These are phyloP conservation scores for Thymelicus lineola DNA, from an alignment of 2,888 invertebrate species.

Conservation along the genomic window DNA sequence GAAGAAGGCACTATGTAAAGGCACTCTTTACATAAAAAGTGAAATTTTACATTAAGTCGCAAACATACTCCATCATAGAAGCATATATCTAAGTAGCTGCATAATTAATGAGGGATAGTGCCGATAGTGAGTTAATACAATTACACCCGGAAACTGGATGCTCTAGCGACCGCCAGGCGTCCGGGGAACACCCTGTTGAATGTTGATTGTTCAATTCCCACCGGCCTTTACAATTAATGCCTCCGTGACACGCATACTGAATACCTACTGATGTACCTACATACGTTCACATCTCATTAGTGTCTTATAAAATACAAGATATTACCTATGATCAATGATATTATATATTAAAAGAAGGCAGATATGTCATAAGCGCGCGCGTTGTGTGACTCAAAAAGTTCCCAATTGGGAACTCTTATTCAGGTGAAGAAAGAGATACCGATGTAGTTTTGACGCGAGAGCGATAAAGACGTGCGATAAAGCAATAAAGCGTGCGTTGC, in stretches of 20 bases:
- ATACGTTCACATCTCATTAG: not conserved
- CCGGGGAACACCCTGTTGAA: not conserved
- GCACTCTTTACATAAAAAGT: not conserved
- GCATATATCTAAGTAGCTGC: not conserved
- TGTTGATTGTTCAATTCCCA: slow-evolving; percentile 4
- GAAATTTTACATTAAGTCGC: not conserved
- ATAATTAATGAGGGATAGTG: not conserved
- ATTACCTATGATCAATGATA: no score
- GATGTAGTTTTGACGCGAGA: no score
- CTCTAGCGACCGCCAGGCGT: not conserved
- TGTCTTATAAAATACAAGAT: no score
- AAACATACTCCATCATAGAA: not conserved
- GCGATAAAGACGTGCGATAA: no score
- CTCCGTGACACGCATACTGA: not conserved
- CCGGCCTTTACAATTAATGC: not conserved
- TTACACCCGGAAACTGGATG: not conserved
- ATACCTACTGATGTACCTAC: not conserved
- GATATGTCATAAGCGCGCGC: no score
- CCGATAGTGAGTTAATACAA: not conserved
- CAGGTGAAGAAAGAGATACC: no score
- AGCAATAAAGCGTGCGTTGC: no score
- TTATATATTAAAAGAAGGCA: no score
- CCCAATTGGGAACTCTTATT: no score
- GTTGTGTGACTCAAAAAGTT: no score
- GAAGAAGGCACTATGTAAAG: no score